Conservation (phyloP, 2,888 invertebrate genomes). For the Pyrrhia umbra region DNA sequence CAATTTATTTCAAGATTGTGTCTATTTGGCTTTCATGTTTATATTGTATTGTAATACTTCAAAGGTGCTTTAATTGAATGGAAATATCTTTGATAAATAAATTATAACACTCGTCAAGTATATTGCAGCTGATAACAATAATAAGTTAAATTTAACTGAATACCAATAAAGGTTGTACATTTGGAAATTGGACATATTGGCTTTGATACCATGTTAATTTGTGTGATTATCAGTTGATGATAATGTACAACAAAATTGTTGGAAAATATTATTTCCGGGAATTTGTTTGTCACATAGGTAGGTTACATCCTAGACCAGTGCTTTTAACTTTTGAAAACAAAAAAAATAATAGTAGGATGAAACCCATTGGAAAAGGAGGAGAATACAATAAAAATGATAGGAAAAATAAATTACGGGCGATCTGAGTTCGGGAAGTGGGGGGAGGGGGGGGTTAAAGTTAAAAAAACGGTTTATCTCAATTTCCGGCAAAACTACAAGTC, state of each 20-base stretch:
- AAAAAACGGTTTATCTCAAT: no score
- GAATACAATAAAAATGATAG: no score
- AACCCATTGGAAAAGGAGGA: no score
- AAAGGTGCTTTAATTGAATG: conserved; percentile 44
- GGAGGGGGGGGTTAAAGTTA: no score
- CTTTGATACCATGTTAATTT: conserved; percentile 17
- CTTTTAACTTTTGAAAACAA: no score
- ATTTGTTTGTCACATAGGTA: background rate
- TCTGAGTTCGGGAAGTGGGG: no score
- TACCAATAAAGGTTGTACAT: conserved; percentile 4
- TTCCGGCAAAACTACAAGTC: no score
- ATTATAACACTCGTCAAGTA: conserved; percentile 19
- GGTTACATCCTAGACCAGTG: background rate
- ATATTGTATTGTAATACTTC: conserved; percentile 35
- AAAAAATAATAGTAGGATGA: no score
- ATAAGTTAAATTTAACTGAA: conserved; percentile 4
- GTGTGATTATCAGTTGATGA: conserved; percentile 19
- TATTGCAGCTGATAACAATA: conserved; percentile 8
- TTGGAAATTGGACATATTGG: background rate
- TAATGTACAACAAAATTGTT: conserved; percentile 15
- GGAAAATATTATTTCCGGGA: conserved; percentile 13
- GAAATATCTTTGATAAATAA: conserved; percentile 36
- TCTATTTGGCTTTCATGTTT: conserved; percentile 40
- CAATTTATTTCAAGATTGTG: conserved; percentile 55
- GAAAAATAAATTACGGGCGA: no score